Percentiles rank a stretch among this genome's conserved stretches.
Evolutionary conservation across 2,797 vertebrate species (phyloP).

Genomic region (Alauda arvensis): DNA sequence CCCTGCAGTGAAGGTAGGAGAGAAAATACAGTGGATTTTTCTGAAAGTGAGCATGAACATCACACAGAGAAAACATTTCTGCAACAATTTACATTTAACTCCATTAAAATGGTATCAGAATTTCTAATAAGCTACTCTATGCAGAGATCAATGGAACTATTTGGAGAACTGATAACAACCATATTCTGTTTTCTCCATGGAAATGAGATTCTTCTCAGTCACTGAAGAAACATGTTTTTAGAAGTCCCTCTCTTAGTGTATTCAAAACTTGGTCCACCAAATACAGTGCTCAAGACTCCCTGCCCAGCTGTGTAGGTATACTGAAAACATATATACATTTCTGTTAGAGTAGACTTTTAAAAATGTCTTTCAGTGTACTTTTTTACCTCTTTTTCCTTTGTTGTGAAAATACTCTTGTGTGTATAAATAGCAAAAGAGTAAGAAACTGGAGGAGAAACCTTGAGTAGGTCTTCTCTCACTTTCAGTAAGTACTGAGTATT

Average conservation of each 20-base stretch:
- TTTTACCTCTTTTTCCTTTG: background rate
- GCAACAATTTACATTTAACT: background rate
- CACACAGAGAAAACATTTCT: background rate
- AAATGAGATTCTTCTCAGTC: background rate
- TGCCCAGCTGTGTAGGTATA: background rate
- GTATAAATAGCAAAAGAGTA: background rate
- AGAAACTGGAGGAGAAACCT: background rate
- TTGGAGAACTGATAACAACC: background rate
- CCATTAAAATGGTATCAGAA: background rate
- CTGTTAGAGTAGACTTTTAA: background rate
- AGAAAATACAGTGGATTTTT: background rate
- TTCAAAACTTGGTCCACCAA: background rate
- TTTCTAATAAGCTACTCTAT: background rate
- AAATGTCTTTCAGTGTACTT: background rate
- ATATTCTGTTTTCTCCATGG: background rate
- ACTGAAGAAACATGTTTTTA: background rate
- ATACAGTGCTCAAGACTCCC: background rate
- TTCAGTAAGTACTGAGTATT: background rate
- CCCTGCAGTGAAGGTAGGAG: constrained; percentile 72
- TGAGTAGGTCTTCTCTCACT: background rate
- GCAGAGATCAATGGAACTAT: background rate
- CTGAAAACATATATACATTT: background rate
- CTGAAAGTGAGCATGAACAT: background rate
- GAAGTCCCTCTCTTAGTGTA: background rate
- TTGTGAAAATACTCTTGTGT: background rate